Evolutionary conservation across 2,888 invertebrate species (phyloP).

Genomic region (Spodoptera littoralis): DNA sequence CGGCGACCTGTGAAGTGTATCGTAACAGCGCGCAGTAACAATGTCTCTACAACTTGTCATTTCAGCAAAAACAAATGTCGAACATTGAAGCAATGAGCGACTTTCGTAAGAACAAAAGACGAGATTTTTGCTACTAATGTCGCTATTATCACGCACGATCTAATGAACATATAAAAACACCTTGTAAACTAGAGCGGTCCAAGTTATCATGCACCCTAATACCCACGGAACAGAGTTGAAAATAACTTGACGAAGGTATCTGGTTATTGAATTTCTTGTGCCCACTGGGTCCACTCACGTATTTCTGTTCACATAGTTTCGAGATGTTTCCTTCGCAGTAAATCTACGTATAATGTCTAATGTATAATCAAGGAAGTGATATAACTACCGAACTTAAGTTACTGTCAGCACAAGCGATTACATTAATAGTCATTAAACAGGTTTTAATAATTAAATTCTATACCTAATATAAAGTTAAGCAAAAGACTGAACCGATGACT

Average conservation of each 20-base stretch:
- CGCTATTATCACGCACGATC: constrained; percentile 61
- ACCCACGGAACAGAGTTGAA: neutral
- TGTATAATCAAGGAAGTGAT: constrained; percentile 17
- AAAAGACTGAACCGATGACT: too few species aligned
- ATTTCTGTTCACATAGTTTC: constrained; percentile 43
- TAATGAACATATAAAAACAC: constrained; percentile 40
- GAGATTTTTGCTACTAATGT: constrained; percentile 59
- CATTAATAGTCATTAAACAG: too few species aligned
- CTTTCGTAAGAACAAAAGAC: constrained; percentile 51
- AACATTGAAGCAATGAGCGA: constrained; percentile 39
- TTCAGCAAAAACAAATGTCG: constrained; percentile 42
- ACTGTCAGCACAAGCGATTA: too few species aligned
- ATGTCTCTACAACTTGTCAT: constrained; percentile 40
- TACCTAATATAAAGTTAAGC: too few species aligned
- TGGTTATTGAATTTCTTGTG: constrained; percentile 42
- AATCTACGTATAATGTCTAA: constrained; percentile 10
- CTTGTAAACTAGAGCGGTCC: constrained; percentile 21
- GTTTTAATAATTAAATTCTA: too few species aligned
- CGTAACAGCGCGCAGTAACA: constrained; percentile 33
- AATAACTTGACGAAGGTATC: constrained; percentile 11
- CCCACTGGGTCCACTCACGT: constrained; percentile 24
- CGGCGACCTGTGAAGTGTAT: constrained; percentile 27
- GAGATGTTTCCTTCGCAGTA: constrained; percentile 37
- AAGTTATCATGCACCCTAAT: constrained; percentile 8
- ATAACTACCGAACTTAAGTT: constrained; percentile 19